These are phyloP conservation scores for Gorsachius goisagi DNA, from an alignment of 2,113 vertebrate genomes.

Conservation along the genomic window DNA sequence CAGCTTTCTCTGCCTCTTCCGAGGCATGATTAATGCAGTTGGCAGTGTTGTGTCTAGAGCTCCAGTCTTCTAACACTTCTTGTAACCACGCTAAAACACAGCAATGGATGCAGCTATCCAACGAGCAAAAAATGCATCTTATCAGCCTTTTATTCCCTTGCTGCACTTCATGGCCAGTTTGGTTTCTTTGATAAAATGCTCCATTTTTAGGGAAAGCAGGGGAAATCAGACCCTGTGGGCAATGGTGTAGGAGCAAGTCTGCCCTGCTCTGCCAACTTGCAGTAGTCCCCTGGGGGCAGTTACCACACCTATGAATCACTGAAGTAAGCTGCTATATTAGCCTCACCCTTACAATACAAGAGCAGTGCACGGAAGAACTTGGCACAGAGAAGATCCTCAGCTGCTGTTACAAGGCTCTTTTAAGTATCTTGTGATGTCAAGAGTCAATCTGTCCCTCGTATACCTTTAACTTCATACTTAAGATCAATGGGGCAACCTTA, in stretches of 20 bases:
- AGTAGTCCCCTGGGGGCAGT: not conserved
- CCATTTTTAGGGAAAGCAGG: not conserved
- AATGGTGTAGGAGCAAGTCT: not conserved
- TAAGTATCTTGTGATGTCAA: not conserved
- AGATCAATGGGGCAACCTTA: not conserved
- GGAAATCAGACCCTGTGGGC: not conserved
- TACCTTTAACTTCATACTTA: not conserved
- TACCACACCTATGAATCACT: not conserved
- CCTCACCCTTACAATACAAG: not conserved
- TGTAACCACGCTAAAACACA: not conserved
- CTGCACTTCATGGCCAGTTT: not conserved
- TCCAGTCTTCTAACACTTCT: not conserved
- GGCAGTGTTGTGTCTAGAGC: not conserved
- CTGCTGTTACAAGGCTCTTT: not conserved
- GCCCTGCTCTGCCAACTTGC: not conserved
- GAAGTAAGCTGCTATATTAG: not conserved
- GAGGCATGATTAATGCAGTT: not conserved
- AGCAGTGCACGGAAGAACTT: not conserved
- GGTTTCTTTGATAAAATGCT: not conserved
- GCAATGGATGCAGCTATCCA: not conserved
- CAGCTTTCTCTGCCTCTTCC: not conserved
- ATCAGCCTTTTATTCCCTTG: not conserved
- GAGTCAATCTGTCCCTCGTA: not conserved
- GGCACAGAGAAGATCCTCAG: not conserved
- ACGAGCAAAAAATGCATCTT: not conserved